A percentile compares a stretch with the other conserved stretches of the same genome.
These are phyloP conservation scores for Drosophila leonis DNA, from an alignment of 2,888 invertebrate genomes.

Conservation along the genomic window DNA sequence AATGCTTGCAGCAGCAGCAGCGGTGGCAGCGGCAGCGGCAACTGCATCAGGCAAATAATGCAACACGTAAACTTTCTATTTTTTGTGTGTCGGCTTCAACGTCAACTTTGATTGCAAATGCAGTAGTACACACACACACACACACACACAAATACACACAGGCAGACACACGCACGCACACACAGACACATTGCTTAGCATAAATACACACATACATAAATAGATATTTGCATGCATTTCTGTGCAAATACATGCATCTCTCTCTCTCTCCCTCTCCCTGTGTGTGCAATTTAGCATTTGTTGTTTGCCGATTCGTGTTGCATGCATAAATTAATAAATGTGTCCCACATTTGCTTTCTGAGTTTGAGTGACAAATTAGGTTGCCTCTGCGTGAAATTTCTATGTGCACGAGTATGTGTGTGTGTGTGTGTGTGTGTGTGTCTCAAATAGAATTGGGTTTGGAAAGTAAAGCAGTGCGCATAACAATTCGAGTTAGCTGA, in stretches of 20 bases:
- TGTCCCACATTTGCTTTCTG: constrained; percentile 52
- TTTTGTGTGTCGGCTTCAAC: constrained; percentile 67
- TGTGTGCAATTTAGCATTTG: constrained; percentile 26
- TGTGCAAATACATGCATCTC: not conserved
- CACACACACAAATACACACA: constrained; percentile 6
- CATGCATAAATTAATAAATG: constrained; percentile 72
- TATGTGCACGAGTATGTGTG: not conserved
- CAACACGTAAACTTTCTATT: constrained; percentile 78
- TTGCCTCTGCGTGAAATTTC: constrained; percentile 27
- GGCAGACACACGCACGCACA: constrained; percentile 28
- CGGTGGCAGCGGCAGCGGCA: constrained; percentile 44
- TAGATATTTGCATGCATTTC: constrained; percentile 24
- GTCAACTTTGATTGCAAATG: constrained; percentile 55
- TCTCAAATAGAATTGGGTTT: constrained; percentile 1
- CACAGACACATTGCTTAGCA: constrained; percentile 1
- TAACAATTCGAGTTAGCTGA: not conserved
- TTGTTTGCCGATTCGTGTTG: constrained; percentile 53
- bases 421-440: not conserved
- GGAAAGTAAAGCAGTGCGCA: constrained; percentile 13
- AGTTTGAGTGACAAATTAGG: constrained; percentile 60
- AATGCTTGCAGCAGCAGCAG: constrained; percentile 37
- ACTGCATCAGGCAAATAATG: constrained; percentile 56
- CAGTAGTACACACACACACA: constrained; percentile 35
- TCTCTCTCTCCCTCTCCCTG: not conserved
- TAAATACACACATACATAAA: constrained; percentile 15